Base-by-base conservation (phyloP, 1,140 invertebrate genomes). In the Diabrotica virgifera region DNA sequence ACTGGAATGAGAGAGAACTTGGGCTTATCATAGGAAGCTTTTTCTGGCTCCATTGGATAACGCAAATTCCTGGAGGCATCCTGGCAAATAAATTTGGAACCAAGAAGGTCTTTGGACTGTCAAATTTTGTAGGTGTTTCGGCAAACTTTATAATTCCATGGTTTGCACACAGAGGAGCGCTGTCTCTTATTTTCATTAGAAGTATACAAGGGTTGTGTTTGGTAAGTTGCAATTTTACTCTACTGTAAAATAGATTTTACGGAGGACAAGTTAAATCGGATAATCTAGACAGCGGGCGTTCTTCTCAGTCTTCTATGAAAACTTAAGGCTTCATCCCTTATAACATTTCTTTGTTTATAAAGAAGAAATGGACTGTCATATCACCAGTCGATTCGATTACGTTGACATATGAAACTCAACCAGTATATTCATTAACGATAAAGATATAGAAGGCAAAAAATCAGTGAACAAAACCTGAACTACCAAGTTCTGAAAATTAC, bases 11-110 rank as follows among this genome's bases (percentile, higher is more conserved):
- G 58, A 81, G 85, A 51, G 79, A 87, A 51, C 89, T 92, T 79
- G 85, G 86, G 38, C 65, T 86, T n/a, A 82, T 88, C 3, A 74
- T 93, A 14, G 89, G 89, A 0, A 84, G 87, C 0, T 92, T 89
- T 72, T 92, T 89, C 73, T 90, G 89, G 87, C 76, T 89, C 2
- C 89, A 91, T 67, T 89, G 90, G 83, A 8, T 86, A 0, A 83
- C 85, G 0, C 90, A 93, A 79, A 77, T 94, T 6, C 90, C 91
- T 0, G 91, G 90, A 5, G 90, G 90, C 6, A 76, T 90, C 36
- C 66, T 91, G 11, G 88, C 89, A 0, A 82, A 86, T 59, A 85
- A 82, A 69, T 90, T 87, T 69, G 89, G 90, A 0, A 88, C 88
- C 0, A 91, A 92, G 76, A 71, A 84, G 35, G 80, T 92, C 2